Conservation (phyloP, 2,113 vertebrate species). For the Mellivora capensis region DNA sequence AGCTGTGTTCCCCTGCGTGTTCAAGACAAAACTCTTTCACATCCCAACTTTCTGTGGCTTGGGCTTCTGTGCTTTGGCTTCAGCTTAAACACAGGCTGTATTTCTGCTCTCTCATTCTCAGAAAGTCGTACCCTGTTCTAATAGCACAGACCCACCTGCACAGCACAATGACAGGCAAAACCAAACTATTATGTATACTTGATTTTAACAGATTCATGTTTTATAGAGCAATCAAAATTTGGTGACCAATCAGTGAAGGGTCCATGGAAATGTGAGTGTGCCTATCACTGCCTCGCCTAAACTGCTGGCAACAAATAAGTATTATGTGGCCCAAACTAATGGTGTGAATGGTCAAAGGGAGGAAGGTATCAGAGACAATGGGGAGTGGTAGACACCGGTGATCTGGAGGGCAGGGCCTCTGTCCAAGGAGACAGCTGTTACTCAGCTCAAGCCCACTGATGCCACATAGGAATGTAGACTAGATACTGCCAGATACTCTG, state of each 20-base stretch:
- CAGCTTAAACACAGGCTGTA: not conserved
- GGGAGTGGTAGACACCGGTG: not conserved
- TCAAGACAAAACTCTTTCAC: not conserved
- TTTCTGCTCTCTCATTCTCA: not conserved
- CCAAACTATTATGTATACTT: not conserved
- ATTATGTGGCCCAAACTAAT: not conserved
- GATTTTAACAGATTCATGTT: not conserved
- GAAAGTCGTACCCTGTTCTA: not conserved
- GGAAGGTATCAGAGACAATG: not conserved
- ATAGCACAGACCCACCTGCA: not conserved
- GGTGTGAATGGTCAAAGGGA: not conserved
- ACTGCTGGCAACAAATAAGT: not conserved
- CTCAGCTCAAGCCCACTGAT: not conserved
- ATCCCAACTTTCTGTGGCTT: not conserved
- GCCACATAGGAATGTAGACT: not conserved
- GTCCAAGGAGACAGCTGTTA: not conserved
- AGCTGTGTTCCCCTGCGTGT: not conserved
- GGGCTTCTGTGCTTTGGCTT: not conserved
- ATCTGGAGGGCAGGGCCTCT: not conserved
- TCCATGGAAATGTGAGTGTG: not conserved
- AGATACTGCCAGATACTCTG: not conserved
- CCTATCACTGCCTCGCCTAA: not conserved
- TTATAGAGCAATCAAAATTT: not conserved
- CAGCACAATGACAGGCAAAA: not conserved
- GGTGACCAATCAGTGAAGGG: not conserved